phyloP scores from a whole-genome alignment of 2,113 vertebrate genomes.

The Eolophus roseicapilla region DNA sequence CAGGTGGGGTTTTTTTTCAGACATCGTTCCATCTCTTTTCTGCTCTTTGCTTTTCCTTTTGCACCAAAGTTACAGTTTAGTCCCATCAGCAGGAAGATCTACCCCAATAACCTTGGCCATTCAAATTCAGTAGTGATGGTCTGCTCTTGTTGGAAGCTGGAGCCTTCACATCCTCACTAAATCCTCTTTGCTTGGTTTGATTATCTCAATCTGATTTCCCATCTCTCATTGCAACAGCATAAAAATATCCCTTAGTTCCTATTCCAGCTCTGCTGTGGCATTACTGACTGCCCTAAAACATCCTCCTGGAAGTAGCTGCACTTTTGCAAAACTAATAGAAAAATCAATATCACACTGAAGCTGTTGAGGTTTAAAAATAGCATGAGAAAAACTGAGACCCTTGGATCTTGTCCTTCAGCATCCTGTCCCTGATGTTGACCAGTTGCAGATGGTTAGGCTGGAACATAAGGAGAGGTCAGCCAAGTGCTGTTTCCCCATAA shows the following conservation, averaged over 20 bases:
- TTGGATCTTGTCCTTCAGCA: neutral
- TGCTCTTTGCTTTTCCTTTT: neutral
- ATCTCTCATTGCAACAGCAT: neutral
- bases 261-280: neutral
- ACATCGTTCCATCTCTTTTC: neutral
- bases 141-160: neutral
- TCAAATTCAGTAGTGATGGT: neutral
- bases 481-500: neutral
- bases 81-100: neutral
- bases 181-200: neutral
- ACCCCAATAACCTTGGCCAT: neutral
- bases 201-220: neutral
- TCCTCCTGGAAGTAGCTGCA: neutral
- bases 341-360: neutral
- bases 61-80: neutral
- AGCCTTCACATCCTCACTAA: neutral
- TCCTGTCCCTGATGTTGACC: neutral
- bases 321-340: neutral
- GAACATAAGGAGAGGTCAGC: neutral
- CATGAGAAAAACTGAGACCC: neutral
- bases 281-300: neutral
- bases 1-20: accelerated
- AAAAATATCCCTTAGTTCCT: neutral
- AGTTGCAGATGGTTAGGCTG: neutral
- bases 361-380: neutral